These are phyloP conservation scores for Willowsia nigromaculata DNA, from an alignment of 2,888 invertebrate genomes.

Conservation along the genomic window DNA sequence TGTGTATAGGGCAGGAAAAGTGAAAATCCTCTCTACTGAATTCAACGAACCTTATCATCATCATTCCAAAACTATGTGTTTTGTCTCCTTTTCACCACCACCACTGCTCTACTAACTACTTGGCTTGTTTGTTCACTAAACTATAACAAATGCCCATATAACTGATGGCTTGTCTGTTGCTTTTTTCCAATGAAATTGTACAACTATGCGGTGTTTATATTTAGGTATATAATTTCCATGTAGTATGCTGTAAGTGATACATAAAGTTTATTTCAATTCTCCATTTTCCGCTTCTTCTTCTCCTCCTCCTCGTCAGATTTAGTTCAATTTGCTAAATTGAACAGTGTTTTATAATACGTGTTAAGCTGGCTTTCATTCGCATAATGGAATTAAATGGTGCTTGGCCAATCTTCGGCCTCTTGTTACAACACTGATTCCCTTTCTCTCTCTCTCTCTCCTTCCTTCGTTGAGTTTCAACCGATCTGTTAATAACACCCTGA, in stretches of 20 bases:
- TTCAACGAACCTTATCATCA: slow-evolving; percentile 61
- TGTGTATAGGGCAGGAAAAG: background rate
- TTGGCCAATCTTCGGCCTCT: slow-evolving; percentile 78
- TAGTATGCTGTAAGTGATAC: background rate
- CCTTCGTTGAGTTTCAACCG: slow-evolving; percentile 52
- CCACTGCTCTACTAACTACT: background rate
- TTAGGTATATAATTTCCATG: slow-evolving; percentile 11
- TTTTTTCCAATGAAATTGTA: slow-evolving; percentile 24
- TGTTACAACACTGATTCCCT: slow-evolving; percentile 76
- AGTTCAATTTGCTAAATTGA: slow-evolving; percentile 79
- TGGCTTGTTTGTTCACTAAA: background rate
- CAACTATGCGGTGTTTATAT: background rate
- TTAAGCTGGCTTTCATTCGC: slow-evolving; percentile 79
- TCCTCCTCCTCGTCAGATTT: slow-evolving; percentile 74
- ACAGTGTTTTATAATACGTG: slow-evolving; percentile 79
- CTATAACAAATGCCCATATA: background rate
- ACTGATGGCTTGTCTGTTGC: slow-evolving; percentile 11
- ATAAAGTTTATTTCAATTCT: slow-evolving; percentile 15
- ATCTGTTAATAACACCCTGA: slow-evolving; percentile 78
- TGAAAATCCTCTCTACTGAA: slow-evolving; percentile 22
- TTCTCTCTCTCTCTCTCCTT: background rate
- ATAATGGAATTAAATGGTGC: slow-evolving; percentile 79
- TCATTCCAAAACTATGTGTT: background rate
- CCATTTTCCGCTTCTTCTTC: slow-evolving; percentile 7
- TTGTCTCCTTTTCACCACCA: background rate